phyloP scores from a whole-genome alignment of 2,888 invertebrate genomes.

The Boloria euphrosyne region DNA sequence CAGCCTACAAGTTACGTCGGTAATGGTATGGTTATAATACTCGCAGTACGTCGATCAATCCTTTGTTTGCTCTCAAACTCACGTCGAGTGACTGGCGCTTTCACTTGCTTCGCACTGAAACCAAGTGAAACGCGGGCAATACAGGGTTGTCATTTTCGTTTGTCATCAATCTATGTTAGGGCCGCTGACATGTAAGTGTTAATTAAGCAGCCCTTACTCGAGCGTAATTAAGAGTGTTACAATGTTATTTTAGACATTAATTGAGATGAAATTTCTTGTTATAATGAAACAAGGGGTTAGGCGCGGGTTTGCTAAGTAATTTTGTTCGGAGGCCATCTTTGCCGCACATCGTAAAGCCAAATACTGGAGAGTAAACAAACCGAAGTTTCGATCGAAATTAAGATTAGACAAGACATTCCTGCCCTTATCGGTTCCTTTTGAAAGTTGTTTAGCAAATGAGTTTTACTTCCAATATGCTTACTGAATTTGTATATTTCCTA shows the following conservation, averaged over 20 bases:
- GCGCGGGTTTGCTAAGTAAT: constrained; percentile 59
- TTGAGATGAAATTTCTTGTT: constrained; percentile 81
- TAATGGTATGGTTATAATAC: constrained; percentile 58
- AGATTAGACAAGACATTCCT: constrained; percentile 66
- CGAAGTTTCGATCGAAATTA: constrained; percentile 71
- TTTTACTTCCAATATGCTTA: constrained; percentile 44
- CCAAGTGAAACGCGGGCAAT: constrained; percentile 66
- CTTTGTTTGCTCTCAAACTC: constrained; percentile 70
- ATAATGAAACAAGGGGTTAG: constrained; percentile 61
- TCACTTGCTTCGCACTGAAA: constrained; percentile 58
- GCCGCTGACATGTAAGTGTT: constrained; percentile 81
- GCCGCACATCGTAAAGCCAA: constrained; percentile 60
- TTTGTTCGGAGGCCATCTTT: constrained; percentile 65
- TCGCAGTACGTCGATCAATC: constrained; percentile 55
- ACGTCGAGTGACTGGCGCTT: constrained; percentile 73
- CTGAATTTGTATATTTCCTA: constrained; percentile 24
- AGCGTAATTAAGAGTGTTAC: constrained; percentile 81
- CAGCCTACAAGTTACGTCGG: constrained; percentile 56
- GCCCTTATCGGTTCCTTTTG: constrained; percentile 66
- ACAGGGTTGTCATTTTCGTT: constrained; percentile 79
- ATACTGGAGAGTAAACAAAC: constrained; percentile 68
- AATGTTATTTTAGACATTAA: constrained; percentile 82
- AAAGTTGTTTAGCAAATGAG: constrained; percentile 53
- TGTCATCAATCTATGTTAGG: constrained; percentile 82
- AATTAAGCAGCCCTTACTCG: constrained; percentile 81